Base-by-base conservation (phyloP, 2,888 invertebrate species). In the Heliconius hortense region DNA sequence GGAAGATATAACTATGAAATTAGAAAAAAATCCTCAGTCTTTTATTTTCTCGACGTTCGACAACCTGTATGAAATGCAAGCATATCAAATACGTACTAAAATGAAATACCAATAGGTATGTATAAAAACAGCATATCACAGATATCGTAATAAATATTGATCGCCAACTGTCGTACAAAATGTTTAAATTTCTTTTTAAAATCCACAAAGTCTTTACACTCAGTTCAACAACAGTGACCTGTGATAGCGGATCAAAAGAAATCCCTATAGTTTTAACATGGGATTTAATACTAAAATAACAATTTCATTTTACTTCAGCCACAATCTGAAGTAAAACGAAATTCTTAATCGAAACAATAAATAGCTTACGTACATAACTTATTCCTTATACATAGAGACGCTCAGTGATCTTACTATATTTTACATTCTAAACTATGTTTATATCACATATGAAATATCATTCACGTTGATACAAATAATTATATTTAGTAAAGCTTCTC, bases 381-480 rank as follows among this genome's bases (percentile, higher is more conserved):
- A 84, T 85, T 85, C 85, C 85, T 81, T 83, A 86, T 85, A 82
- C 82, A 80, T 78, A 81, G 56, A 72, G 82, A 83, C 83, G 83
- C 85, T 84, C 85, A 76, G 67, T 75, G 56, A 67, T 63, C 26
- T 83, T 82, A 84, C 76, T 79, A 84, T 86, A 87, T 79, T 82
- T 85, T 86, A 84, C 84, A 82, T 82, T 82, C 86, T 82, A 82
- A 90, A 86, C 87, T 92, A 93, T 81, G 76, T 86, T 88, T 93
- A 93, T 93, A 93, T 93, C 93, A 93, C 93, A 93, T 90, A 90
- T 89, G 88, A 90, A 89, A 88, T 89, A 92, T 90, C 91, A 91
- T 91, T 88, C 87, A 89, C 85, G 85, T 89, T 88, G 87, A 90
- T 88, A 88, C 87, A 88, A 72, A 69, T 84, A 87, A 87, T 86